Evolutionary conservation across 2,113 vertebrate species (phyloP), one percentile per base, ranked within the genome.

Genomic region (Eudyptes chrysolophus): DNA sequence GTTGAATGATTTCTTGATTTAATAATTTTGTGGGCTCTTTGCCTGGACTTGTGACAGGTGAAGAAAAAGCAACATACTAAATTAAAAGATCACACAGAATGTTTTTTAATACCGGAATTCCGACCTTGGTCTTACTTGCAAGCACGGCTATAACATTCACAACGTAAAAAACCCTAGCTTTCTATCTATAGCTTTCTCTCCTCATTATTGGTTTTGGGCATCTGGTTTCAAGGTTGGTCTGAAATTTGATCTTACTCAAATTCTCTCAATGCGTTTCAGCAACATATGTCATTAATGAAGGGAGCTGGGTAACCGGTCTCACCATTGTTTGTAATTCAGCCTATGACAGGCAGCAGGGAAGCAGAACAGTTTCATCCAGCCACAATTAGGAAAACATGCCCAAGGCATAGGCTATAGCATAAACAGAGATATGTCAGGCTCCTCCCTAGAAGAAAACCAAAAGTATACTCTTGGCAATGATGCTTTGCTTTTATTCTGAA

Each of bases 221-320:
- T 96, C 89, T 92, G 85, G n/a, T 94, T 94, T 97, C 87, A 83
- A 94, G 87, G 84, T 81, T 96, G 87, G 87, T 55, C 62, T 96
- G 97, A 92, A 95, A 97, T 83, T 71, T 93, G 95, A 97, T 93
- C 83, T 76, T 70, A n/a, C 70, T 76, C 51, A 26, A 77, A 58
- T 69, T 80, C 57, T 90, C 72, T 65, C 80, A 72, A 6, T 30
- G 76, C 57, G 5, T 79, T 95, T 82, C 81, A 97, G 82, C 72
- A 96, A 80, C 95, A 84, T 66, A 54, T 95, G 94, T 81, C 97
- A 84, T 96, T 95, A 94, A 96, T 95, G 90, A 96, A 86, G 52
- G 46, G 79, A 89, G 58, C 36, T 88, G 92, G 34, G 74, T 90
- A 89, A 94, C 51, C 9, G 13, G 84, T 64, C 68, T 84, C 26